phyloP scores from a whole-genome alignment of 2,113 vertebrate species.

The Panthera leo region DNA sequence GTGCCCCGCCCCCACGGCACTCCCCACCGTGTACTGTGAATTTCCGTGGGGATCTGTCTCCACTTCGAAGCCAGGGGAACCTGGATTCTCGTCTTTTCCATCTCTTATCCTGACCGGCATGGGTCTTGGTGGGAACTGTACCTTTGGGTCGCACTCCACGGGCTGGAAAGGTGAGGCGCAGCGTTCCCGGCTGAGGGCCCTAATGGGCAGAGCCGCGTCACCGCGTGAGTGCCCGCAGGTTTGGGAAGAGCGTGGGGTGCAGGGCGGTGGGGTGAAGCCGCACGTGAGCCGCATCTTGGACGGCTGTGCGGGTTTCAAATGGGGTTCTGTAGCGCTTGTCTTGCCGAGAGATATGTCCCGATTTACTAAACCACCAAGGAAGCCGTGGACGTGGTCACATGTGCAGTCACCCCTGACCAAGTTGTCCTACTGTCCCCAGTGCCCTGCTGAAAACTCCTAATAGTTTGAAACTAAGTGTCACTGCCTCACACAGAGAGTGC shows the following conservation, averaged over 20 bases:
- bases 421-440: not conserved
- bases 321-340: not conserved
- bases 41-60: not conserved
- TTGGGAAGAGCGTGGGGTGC: not conserved
- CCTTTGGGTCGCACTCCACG: not conserved
- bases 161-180: no score
- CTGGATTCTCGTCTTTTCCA: not conserved
- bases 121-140: not conserved
- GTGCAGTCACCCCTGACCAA: not conserved
- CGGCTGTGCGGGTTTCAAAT: not conserved
- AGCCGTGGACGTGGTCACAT: not conserved
- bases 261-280: not conserved
- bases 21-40: not conserved
- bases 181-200: not conserved
- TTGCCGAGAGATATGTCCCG: not conserved
- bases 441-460: no score
- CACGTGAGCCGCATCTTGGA: not conserved
- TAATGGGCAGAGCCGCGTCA: not conserved
- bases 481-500: not conserved
- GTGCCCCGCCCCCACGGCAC: fast-evolving
- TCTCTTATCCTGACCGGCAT: not conserved
- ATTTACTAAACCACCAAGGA: not conserved
- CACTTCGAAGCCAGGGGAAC: not conserved
- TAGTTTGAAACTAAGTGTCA: not conserved
- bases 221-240: not conserved